phyloP scores from a whole-genome alignment of 2,113 vertebrate species.

The Heterotis niloticus region DNA sequence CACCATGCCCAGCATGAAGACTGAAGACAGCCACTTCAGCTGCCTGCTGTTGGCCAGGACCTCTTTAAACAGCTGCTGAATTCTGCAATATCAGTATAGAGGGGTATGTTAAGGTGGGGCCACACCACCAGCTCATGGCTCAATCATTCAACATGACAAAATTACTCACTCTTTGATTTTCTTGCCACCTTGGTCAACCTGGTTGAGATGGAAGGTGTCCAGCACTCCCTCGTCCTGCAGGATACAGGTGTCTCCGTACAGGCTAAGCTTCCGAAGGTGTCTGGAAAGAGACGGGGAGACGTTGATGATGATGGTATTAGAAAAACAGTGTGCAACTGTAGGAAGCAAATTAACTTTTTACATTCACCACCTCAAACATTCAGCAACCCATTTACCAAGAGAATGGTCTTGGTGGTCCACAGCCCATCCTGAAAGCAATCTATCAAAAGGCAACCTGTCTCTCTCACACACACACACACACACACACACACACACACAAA shows the following conservation, averaged over 20 bases:
- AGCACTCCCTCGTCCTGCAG: slow-evolving; percentile 85
- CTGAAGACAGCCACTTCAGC: slow-evolving; percentile 89
- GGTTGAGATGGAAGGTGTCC: slow-evolving; percentile 82
- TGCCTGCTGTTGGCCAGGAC: slow-evolving; percentile 90
- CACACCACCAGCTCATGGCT: background rate
- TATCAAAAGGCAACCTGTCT: background rate
- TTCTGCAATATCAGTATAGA: slow-evolving; percentile 61
- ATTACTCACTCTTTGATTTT: slow-evolving; percentile 91
- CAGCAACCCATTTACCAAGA: no score
- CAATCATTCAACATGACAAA: no score
- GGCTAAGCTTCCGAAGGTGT: slow-evolving; percentile 90
- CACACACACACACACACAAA: no score
- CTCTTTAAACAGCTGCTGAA: slow-evolving; percentile 93
- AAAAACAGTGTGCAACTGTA: background rate
- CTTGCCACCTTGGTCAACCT: slow-evolving; percentile 89
- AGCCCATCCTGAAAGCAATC: background rate
- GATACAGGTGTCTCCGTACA: slow-evolving; percentile 90
- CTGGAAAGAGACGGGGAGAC: slow-evolving; percentile 54
- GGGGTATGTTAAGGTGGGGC: slow-evolving; percentile 33
- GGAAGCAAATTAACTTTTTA: background rate
- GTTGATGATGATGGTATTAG: no score
- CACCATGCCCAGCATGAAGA: slow-evolving; percentile 92
- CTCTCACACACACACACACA: background rate
- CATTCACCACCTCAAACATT: background rate
- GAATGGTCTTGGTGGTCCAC: no score